Evolutionary conservation across 1,140 invertebrate genomes (phyloP).

Genomic region (Diorhabda carinulata): DNA sequence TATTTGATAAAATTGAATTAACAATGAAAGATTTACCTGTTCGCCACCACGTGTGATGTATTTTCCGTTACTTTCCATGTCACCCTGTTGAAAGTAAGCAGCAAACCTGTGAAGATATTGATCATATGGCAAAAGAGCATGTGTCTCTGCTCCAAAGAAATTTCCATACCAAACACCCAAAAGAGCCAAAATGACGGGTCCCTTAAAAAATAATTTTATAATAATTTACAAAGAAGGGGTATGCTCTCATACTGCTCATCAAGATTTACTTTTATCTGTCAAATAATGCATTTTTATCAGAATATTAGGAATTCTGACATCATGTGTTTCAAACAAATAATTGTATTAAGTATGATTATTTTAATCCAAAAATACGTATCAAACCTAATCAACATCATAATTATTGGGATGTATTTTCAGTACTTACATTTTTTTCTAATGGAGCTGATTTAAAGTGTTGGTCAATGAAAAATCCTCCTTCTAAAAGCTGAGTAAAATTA

Average conservation of each 20-base stretch:
- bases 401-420: no score
- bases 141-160: slow-evolving; percentile 92
- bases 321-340: no score
- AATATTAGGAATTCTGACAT: no score
- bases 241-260: no score
- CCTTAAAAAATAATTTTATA: slow-evolving; percentile 52
- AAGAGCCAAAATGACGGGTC: slow-evolving; percentile 89
- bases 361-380: no score
- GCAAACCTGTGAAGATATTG: slow-evolving; percentile 98
- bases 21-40: slow-evolving; percentile 53
- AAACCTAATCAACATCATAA: no score
- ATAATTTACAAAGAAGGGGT: no score
- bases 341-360: no score
- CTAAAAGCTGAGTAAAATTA: slow-evolving; percentile 90
- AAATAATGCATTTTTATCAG: no score
- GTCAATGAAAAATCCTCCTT: slow-evolving; percentile 92
- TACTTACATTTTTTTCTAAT: slow-evolving; percentile 87
- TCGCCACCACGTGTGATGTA: slow-evolving; percentile 78
- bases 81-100: slow-evolving; percentile 99
- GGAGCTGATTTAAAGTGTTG: slow-evolving; percentile 87
- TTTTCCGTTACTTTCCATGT: slow-evolving; percentile 99
- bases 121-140: slow-evolving; percentile 95
- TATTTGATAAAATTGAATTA: not conserved
- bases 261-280: no score
- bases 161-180: slow-evolving; percentile 96